These are phyloP conservation scores for Osmoderma eremita DNA, from an alignment of 2,888 invertebrate species.

Conservation along the genomic window DNA sequence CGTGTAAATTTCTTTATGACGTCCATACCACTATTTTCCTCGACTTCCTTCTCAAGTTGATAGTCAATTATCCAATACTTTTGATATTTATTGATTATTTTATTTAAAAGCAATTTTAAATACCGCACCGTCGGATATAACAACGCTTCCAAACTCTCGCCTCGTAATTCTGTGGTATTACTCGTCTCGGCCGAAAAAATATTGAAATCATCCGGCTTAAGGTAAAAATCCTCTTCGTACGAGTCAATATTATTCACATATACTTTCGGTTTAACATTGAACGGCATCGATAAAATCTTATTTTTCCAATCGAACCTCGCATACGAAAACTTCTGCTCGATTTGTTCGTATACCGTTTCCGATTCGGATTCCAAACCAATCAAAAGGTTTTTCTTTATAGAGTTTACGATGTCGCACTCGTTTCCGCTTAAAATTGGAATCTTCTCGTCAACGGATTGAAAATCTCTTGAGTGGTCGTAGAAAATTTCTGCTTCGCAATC, in stretches of 20 bases:
- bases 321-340: constrained; percentile 21
- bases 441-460: constrained; percentile 14
- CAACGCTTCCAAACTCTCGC: constrained; percentile 33
- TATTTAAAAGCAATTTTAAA: constrained; percentile 53
- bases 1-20: constrained; percentile 1
- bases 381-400: constrained; percentile 38
- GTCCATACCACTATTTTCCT: constrained; percentile 34
- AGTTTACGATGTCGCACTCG: constrained; percentile 36
- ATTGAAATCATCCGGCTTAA: constrained; percentile 41
- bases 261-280: constrained; percentile 43
- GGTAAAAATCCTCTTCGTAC: constrained; percentile 29
- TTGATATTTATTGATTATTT: constrained; percentile 57
- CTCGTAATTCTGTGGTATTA: constrained; percentile 12
- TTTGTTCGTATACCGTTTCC: constrained; percentile 31
- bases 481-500: not conserved
- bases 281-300: constrained; percentile 49
- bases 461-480: not conserved
- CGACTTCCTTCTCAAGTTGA: constrained; percentile 49
- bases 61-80: constrained; percentile 58
- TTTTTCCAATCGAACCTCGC: constrained; percentile 50
- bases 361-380: constrained; percentile 39
- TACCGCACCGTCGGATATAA: constrained; percentile 45
- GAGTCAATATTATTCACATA: constrained; percentile 7
- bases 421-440: constrained; percentile 7
- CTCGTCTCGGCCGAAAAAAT: constrained; percentile 28